These are phyloP conservation scores for Amorpha juglandis DNA, from an alignment of 2,888 invertebrate species.

Conservation along the genomic window DNA sequence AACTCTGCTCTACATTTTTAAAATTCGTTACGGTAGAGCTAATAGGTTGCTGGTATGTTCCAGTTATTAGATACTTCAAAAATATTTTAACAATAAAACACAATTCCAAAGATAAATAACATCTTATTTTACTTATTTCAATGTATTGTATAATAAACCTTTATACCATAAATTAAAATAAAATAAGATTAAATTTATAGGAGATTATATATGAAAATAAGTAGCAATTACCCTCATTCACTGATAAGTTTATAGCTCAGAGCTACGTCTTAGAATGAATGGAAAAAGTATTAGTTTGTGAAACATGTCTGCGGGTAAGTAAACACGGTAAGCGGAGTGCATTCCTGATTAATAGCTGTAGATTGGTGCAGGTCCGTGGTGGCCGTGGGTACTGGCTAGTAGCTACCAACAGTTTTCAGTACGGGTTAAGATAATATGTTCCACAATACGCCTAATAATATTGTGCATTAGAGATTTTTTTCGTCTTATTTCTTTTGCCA, in stretches of 20 bases:
- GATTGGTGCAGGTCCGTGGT: slow-evolving; percentile 54
- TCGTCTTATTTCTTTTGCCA: neutral
- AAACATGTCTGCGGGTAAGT: slow-evolving; percentile 44
- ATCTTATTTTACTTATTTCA: no score
- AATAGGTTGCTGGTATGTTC: neutral
- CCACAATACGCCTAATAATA: neutral
- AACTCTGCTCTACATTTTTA: slow-evolving; percentile 15
- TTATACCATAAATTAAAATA: no score
- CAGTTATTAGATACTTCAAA: neutral
- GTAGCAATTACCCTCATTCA: neutral
- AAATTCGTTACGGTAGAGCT: neutral
- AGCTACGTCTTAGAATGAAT: slow-evolving; percentile 27
- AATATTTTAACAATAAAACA: no score
- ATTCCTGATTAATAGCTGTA: slow-evolving; percentile 70
- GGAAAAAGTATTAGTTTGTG: slow-evolving; percentile 33
- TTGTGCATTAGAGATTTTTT: neutral
- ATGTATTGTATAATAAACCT: no score
- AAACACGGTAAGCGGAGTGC: slow-evolving; percentile 54
- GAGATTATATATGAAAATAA: neutral
- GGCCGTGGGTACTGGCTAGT: neutral
- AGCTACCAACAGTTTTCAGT: neutral
- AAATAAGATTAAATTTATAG: no score
- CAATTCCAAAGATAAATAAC: no score
- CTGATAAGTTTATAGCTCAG: slow-evolving; percentile 24
- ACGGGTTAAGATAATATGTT: neutral